Percentiles rank a stretch among this genome's conserved stretches.
Conservation (phyloP, 2,113 vertebrate genomes). For the Amphilophus citrinellus region DNA sequence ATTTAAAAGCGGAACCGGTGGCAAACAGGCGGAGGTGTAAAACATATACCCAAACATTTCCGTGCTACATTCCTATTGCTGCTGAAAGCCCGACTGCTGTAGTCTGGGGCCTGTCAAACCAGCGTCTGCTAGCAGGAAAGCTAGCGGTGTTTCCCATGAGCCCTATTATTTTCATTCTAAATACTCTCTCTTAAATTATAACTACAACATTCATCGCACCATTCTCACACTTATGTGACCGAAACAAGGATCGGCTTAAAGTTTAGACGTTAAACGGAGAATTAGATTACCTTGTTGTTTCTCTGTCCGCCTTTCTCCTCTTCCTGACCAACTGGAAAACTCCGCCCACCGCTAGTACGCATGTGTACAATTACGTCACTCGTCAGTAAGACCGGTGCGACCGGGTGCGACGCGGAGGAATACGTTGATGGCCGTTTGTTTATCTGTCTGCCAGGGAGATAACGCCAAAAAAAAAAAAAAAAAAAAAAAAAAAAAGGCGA, state of each 20-base stretch:
- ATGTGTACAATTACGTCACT: conserved; percentile 37
- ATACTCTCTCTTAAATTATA: neutral
- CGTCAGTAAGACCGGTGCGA: neutral
- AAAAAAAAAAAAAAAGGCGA: neutral
- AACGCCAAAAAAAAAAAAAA: too few relatives aligned
- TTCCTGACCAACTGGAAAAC: conserved; percentile 74
- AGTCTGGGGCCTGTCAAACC: conserved; percentile 73
- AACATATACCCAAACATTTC: conserved; percentile 29
- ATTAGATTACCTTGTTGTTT: conserved; percentile 69
- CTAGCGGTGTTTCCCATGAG: conserved; percentile 47
- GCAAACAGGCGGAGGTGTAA: neutral
- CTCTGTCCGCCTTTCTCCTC: conserved; percentile 79
- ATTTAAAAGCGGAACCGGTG: neutral
- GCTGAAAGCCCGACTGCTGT: conserved; percentile 22
- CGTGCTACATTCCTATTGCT: conserved; percentile 29
- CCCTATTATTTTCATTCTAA: conserved; percentile 1
- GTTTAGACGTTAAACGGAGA: conserved; percentile 22
- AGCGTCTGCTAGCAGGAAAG: conserved; percentile 53
- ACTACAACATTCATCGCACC: neutral
- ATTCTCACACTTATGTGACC: too few relatives aligned
- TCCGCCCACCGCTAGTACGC: conserved; percentile 61
- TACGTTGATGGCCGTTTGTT: neutral
- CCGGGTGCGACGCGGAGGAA: neutral
- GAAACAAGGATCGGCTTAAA: neutral
- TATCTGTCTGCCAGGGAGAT: neutral